A percentile compares a stretch with the other conserved stretches of the same genome.
phyloP scores from a whole-genome alignment of 2,888 invertebrate species.

The Cantharis lateralis region DNA sequence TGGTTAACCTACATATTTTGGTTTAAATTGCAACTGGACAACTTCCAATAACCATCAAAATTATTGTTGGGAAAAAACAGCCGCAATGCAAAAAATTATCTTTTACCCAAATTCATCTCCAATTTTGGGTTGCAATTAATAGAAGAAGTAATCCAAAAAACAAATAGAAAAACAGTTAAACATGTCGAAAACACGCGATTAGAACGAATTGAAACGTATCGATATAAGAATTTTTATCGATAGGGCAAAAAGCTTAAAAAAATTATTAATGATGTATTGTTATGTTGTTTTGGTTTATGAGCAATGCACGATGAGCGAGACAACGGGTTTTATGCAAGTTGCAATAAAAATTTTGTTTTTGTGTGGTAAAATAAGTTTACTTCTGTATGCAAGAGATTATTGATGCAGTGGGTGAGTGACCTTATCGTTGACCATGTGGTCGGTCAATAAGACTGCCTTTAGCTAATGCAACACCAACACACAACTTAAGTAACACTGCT shows the following conservation, averaged over 20 bases:
- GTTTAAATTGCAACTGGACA: too few relatives aligned
- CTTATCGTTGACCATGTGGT: constrained; percentile 24
- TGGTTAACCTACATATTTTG: too few relatives aligned
- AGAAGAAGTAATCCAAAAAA: too few relatives aligned
- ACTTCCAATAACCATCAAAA: too few relatives aligned
- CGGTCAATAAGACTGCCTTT: constrained; percentile 17
- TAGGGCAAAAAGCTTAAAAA: not conserved
- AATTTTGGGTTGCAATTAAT: too few relatives aligned
- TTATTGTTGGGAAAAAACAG: too few relatives aligned
- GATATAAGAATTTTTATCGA: not conserved
- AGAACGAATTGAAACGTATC: not conserved
- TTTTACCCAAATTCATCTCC: too few relatives aligned
- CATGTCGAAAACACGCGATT: too few relatives aligned
- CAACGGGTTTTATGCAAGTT: not conserved
- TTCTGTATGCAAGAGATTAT: not conserved
- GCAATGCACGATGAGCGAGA: not conserved
- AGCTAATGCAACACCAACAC: constrained; percentile 13
- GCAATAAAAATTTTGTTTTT: not conserved
- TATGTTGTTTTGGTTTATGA: not conserved
- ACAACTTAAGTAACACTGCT: constrained; percentile 17
- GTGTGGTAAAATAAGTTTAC: not conserved
- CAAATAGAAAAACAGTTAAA: too few relatives aligned
- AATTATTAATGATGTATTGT: not conserved
- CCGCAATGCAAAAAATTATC: too few relatives aligned
- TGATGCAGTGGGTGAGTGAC: constrained; percentile 21